These are phyloP conservation scores for Alviniconcha strummeri DNA, from an alignment of 2,888 invertebrate species.

Conservation along the genomic window DNA sequence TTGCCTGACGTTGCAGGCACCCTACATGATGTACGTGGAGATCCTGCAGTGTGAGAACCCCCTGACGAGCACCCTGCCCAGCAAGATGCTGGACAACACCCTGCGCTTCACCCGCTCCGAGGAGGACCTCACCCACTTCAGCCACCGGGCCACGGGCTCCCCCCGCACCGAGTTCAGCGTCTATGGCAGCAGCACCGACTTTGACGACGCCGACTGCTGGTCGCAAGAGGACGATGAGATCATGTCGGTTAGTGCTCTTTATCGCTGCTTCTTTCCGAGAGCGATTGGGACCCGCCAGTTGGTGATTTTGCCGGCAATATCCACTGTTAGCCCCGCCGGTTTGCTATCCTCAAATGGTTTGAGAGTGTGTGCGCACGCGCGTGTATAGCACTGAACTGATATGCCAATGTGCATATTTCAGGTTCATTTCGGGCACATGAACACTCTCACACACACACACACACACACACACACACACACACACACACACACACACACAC, in stretches of 20 bases:
- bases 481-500: too few species aligned
- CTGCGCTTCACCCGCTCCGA: slow-evolving; percentile 94
- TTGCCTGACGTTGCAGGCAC: slow-evolving; percentile 80
- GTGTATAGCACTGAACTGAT: too few species aligned
- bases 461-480: too few species aligned
- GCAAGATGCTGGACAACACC: slow-evolving; percentile 80
- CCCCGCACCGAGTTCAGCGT: slow-evolving; percentile 65
- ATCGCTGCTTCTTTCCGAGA: background rate
- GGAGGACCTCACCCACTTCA: slow-evolving; percentile 82
- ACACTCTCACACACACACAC: too few species aligned
- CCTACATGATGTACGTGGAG: slow-evolving; percentile 98
- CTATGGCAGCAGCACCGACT: slow-evolving; percentile 62
- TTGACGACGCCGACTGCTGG: slow-evolving; percentile 83
- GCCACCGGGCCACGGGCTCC: slow-evolving; percentile 50
- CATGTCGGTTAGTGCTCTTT: slow-evolving; percentile 77
- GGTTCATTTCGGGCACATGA: too few species aligned
- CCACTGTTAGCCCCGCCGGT: too few species aligned
- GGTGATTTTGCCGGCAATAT: too few species aligned
- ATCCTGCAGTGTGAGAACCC: slow-evolving; percentile 91
- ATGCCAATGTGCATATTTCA: too few species aligned
- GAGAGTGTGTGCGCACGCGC: too few species aligned
- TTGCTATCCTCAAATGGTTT: too few species aligned
- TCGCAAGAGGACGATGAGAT: slow-evolving; percentile 97
- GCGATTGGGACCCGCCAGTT: too few species aligned
- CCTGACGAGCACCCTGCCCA: slow-evolving; percentile 88